Conservation (phyloP, 2,888 invertebrate genomes). For the Polyploca ridens region DNA sequence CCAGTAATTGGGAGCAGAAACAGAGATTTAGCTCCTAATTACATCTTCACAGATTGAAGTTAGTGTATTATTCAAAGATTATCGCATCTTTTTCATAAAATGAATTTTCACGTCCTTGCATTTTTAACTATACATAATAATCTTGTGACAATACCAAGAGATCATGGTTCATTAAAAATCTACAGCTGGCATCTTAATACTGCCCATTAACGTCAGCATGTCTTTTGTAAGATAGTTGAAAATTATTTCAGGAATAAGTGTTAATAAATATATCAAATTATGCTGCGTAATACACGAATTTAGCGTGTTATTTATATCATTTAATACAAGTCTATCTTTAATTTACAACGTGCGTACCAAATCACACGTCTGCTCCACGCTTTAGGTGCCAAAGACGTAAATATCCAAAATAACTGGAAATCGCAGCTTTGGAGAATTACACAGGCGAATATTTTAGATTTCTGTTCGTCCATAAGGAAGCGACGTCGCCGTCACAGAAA, state of each 20-base stretch:
- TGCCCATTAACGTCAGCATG: background rate
- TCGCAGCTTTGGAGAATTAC: conserved; percentile 53
- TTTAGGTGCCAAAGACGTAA: conserved; percentile 73
- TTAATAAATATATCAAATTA: background rate
- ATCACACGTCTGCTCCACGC: conserved; percentile 43
- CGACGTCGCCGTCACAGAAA: conserved; percentile 49
- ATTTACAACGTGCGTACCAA: conserved; percentile 43
- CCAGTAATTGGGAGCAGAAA: background rate
- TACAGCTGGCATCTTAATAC: background rate
- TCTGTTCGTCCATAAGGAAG: conserved; percentile 38
- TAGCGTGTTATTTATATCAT: conserved; percentile 25
- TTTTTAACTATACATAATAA: background rate
- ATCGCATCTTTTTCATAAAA: background rate
- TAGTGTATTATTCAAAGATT: too few species aligned
- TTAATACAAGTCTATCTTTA: conserved; percentile 37
- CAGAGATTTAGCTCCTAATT: background rate
- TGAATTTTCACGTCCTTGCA: background rate
- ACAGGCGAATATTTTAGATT: conserved; percentile 59
- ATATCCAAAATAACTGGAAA: conserved; percentile 72
- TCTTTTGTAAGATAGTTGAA: background rate
- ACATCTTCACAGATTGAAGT: too few species aligned
- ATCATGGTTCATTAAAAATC: conserved; percentile 4
- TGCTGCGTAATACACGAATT: background rate
- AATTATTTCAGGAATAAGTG: background rate
- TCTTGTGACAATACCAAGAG: background rate